A percentile compares a stretch with the other conserved stretches of the same genome.
Conservation (phyloP, 2,797 vertebrate genomes). For the Rhodeus uyekii region DNA sequence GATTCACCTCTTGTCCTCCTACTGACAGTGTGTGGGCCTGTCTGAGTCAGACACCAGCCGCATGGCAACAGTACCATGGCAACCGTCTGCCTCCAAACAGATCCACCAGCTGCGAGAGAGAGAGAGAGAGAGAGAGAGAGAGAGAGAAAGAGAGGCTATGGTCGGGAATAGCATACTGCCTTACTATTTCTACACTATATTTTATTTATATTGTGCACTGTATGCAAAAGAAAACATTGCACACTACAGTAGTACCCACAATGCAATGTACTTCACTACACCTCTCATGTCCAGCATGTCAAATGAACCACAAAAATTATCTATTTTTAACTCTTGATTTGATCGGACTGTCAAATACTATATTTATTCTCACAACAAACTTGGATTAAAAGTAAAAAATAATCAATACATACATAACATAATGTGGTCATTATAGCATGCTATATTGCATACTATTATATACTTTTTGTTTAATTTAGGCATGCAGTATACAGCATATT, state of each 20-base stretch:
- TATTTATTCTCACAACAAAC: neutral
- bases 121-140: neutral
- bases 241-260: neutral
- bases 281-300: neutral
- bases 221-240: neutral
- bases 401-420: neutral
- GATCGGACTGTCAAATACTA: neutral
- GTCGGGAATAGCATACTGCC: constrained; percentile 3
- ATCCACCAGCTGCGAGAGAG: constrained; percentile 47
- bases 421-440: neutral
- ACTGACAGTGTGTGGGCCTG: constrained; percentile 54
- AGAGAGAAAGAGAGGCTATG: neutral
- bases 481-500: neutral
- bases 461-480: neutral
- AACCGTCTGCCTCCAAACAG: constrained; percentile 58
- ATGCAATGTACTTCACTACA: neutral
- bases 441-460: neutral
- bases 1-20: constrained; percentile 54
- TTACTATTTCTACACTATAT: neutral
- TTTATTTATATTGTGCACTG: neutral
- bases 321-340: neutral
- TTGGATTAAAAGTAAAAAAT: neutral
- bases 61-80: constrained; percentile 57
- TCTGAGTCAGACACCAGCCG: constrained; percentile 60
- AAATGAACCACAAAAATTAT: neutral